phyloP scores from a whole-genome alignment of 2,113 vertebrate species.

The Fregata magnificens region DNA sequence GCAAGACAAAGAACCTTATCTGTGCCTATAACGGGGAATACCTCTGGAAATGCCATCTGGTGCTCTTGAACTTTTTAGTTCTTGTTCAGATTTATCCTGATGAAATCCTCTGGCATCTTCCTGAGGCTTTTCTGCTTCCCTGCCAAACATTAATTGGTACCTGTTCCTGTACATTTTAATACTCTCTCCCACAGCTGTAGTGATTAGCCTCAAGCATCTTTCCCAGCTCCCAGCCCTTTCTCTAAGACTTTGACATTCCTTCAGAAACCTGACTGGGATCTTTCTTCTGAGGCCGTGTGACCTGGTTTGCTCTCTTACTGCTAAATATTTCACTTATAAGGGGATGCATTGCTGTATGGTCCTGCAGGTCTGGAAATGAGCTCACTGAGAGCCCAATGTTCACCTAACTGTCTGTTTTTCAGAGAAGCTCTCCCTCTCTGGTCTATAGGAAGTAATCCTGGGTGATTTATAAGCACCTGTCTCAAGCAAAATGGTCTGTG shows the following conservation, averaged over 20 bases:
- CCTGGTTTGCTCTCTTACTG: background rate
- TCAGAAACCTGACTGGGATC: background rate
- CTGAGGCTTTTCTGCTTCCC: slow-evolving; percentile 43
- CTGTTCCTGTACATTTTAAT: slow-evolving; percentile 49
- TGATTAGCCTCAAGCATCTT: slow-evolving; percentile 13
- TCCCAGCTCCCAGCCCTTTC: background rate
- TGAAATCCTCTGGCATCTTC: slow-evolving; percentile 63
- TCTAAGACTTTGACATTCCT: background rate
- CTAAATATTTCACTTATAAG: background rate
- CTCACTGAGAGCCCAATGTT: background rate
- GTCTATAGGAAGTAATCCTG: background rate
- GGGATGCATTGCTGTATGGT: background rate
- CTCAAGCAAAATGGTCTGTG: background rate
- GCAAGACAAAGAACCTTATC: background rate
- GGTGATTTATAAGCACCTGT: background rate
- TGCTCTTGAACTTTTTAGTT: background rate
- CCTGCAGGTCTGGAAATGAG: background rate
- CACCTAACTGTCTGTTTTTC: background rate
- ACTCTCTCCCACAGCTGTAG: slow-evolving; percentile 37
- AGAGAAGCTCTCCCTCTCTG: background rate
- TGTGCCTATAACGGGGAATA: slow-evolving; percentile 10
- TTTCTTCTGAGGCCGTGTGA: background rate
- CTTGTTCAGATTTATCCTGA: slow-evolving; percentile 38
- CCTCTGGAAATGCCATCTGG: slow-evolving; percentile 44
- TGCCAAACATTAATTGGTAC: slow-evolving; percentile 61